Evolutionary conservation across 1,140 invertebrate genomes (phyloP), one percentile per base, ranked within the genome.

Genomic region (Zeugodacus cucurbitae): DNA sequence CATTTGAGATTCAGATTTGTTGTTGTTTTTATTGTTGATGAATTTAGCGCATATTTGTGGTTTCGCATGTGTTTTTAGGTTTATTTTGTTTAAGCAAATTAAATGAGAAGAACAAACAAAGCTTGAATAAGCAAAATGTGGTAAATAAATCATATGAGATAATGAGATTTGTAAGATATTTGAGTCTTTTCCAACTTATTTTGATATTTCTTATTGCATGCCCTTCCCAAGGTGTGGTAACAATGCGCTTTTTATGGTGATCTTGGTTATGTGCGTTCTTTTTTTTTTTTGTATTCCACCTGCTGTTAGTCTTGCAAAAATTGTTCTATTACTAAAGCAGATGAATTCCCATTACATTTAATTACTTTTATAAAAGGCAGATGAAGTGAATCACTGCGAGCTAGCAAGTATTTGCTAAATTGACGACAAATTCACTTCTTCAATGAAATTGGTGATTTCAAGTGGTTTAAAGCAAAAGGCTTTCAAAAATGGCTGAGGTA

Each of bases 111-210:
- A 78, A 78, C 29, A 54, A 74, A 74, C 62, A 88, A 64, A 70
- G 87, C 48, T 22, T 78, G 32, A 26, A 78, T 59, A 87, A 78
- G 87, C 87, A 74, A 88, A 87, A 58, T 88, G 64, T 78, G 87
- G 32, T 22, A 74, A 44, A 87, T 44, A 87, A 48, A 37, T 58
- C 67, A 57, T 88, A 88, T 78, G 87, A 88, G 11, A 86, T 59
- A 62, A 87, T 87, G 59, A 22, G 10, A 62, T 11, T 59, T 22
- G 26, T n/a, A 54, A 26, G 34, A 54, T n/a, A 26, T 62, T 62
- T 0, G 7, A 62, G n/a, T 62, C n/a, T 62, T 62, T 62, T 62
- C 17, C 44, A 48, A 14, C 48, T 54, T 54, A 54, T 54, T 54
- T 54, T 17, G 58, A 4, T n/a, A 26, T n/a, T 26, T 62, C 58